Percentiles rank a stretch among this genome's conserved stretches.
Conservation (phyloP, 2,888 invertebrate genomes). For the Cryptocephalus moraei region DNA sequence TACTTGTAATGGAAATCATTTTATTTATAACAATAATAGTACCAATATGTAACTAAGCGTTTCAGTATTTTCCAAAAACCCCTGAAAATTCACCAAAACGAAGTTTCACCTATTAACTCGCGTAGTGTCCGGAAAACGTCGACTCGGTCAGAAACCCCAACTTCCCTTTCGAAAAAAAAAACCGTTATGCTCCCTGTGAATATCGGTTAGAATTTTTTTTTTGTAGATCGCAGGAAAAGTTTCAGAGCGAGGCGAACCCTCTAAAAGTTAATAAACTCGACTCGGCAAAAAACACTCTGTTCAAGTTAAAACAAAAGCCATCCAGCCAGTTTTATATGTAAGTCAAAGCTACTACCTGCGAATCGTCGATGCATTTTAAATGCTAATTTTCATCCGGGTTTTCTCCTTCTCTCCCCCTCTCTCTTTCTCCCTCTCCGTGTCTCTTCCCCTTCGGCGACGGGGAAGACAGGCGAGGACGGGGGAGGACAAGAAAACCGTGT, state of each 20-base stretch:
- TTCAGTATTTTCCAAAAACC: too few species aligned
- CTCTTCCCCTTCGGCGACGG: background rate
- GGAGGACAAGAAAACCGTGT: constrained; percentile 3
- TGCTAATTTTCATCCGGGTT: constrained; percentile 13
- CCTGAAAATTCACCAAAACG: too few species aligned
- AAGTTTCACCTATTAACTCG: too few species aligned
- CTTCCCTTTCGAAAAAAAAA: too few species aligned
- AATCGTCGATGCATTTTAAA: constrained; percentile 16
- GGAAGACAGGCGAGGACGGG: background rate
- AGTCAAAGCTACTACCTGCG: constrained; percentile 14
- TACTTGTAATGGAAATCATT: too few species aligned
- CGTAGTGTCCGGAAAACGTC: too few species aligned
- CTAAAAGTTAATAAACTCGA: constrained; percentile 5
- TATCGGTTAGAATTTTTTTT: background rate
- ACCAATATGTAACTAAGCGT: too few species aligned
- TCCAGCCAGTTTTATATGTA: constrained; percentile 9
- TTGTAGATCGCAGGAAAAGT: constrained; percentile 4
- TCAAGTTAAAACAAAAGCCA: constrained; percentile 8
- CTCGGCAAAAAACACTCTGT: constrained; percentile 4
- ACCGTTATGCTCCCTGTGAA: too few species aligned
- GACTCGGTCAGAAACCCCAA: too few species aligned
- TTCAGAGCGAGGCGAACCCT: constrained; percentile 1
- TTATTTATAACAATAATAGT: too few species aligned
- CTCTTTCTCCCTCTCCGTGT: background rate
- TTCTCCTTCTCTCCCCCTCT: constrained; percentile 1